Evolutionary conservation across 2,888 invertebrate species (phyloP).

Genomic region (Pristionchus japonicus): DNA sequence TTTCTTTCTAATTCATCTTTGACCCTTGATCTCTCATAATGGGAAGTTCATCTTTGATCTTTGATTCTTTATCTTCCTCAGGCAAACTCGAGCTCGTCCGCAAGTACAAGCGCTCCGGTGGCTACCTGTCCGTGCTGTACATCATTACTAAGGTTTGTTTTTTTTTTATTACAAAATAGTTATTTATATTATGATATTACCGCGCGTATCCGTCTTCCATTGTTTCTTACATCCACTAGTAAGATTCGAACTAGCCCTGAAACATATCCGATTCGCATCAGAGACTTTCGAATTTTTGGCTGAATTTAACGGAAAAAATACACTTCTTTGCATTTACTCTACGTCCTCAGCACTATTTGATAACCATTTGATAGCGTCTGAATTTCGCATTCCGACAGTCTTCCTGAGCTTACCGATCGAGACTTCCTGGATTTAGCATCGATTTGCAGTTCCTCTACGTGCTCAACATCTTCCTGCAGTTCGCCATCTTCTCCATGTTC

Average conservation of each 20-base stretch:
- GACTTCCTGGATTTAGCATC: not conserved
- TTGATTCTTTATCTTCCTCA: not conserved
- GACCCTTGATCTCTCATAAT: not conserved
- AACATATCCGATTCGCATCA: not conserved
- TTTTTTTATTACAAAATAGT: not conserved
- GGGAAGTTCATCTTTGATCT: not conserved
- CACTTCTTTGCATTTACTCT: not conserved
- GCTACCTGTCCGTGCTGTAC: conserved; percentile 57
- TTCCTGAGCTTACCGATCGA: no score
- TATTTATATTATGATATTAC: not conserved
- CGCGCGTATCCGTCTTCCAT: no score
- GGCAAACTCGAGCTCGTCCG: conserved; percentile 19
- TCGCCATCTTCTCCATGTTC: conserved; percentile 62
- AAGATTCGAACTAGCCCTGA: not conserved
- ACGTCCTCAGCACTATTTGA: no score
- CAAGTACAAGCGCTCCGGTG: conserved; percentile 49
- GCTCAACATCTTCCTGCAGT: conserved; percentile 62
- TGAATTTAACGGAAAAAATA: not conserved
- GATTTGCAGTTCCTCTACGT: conserved; percentile 56
- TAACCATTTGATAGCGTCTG: no score
- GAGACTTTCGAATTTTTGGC: not conserved
- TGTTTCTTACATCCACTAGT: not conserved
- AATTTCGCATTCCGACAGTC: no score
- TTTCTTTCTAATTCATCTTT: no score
- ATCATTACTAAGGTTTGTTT: conserved; percentile 51